Percentiles rank a stretch among this genome's conserved stretches.
Conservation (phyloP, 2,888 invertebrate species). For the Agapostemon virescens region DNA sequence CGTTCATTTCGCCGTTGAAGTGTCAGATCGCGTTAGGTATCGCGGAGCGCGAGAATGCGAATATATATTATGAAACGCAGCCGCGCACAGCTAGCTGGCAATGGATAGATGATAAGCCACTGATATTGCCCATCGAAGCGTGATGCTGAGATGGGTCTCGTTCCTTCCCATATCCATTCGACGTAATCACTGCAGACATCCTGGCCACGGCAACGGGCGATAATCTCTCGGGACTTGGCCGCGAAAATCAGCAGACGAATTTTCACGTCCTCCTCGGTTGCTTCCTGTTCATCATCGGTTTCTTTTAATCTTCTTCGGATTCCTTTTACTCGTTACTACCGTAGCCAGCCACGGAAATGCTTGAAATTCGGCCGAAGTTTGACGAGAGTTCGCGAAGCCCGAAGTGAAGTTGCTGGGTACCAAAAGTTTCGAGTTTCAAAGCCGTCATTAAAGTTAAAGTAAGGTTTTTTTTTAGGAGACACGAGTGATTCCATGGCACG, state of each 20-base stretch:
- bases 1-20: background rate
- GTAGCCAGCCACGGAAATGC: background rate
- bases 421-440: slow-evolving; percentile 2
- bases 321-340: slow-evolving; percentile 31
- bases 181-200: slow-evolving; percentile 70
- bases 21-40: slow-evolving; percentile 37
- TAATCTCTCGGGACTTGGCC: slow-evolving; percentile 58
- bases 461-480: slow-evolving; percentile 14
- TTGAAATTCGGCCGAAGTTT: slow-evolving; percentile 14
- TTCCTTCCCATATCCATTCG: slow-evolving; percentile 71
- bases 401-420: slow-evolving; percentile 1
- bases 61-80: slow-evolving; percentile 61
- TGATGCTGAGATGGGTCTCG: slow-evolving; percentile 76
- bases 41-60: slow-evolving; percentile 43
- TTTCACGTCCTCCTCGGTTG: slow-evolving; percentile 48
- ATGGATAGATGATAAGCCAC: slow-evolving; percentile 73
- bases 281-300: slow-evolving; percentile 27
- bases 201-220: slow-evolving; percentile 58
- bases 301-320: slow-evolving; percentile 53
- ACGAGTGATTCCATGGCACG: background rate
- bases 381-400: slow-evolving; percentile 13
- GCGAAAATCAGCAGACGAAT: slow-evolving; percentile 63
- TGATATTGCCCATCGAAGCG: slow-evolving; percentile 75
- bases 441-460: slow-evolving; percentile 22
- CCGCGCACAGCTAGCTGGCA: slow-evolving; percentile 39